Evolutionary conservation across 2,888 invertebrate species (phyloP).

Genomic region (Plagiodera versicolora): DNA sequence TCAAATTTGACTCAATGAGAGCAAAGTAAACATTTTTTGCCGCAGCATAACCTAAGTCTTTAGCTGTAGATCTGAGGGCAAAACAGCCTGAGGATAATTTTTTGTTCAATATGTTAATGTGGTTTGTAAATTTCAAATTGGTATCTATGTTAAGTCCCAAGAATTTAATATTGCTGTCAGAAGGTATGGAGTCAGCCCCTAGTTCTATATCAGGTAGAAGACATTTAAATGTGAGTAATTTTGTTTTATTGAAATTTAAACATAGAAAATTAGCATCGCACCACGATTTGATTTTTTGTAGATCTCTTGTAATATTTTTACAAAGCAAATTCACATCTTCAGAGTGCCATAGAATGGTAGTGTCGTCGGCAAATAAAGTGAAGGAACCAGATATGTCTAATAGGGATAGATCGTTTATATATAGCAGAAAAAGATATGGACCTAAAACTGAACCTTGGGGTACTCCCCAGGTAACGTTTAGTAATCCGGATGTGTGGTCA

Average conservation of each 20-base stretch:
- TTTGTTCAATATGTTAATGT: not conserved
- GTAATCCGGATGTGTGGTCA: not conserved
- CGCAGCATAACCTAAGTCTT: constrained; percentile 3
- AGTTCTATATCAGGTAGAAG: not conserved
- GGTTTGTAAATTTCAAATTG: constrained; percentile 2
- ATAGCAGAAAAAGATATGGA: no score
- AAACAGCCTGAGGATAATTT: not conserved
- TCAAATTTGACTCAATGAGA: constrained; percentile 6
- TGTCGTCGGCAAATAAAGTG: not conserved
- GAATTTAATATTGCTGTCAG: not conserved
- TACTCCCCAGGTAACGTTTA: not conserved
- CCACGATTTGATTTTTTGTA: constrained; percentile 7
- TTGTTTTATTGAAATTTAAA: constrained; percentile 9
- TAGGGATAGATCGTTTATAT: no score
- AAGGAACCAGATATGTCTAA: no score
- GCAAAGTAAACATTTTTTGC: constrained; percentile 1
- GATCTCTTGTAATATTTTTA: no score
- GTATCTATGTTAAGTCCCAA: not conserved
- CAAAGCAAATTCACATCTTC: no score
- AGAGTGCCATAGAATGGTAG: not conserved
- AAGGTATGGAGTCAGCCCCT: not conserved
- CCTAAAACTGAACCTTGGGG: not conserved
- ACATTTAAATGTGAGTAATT: constrained; percentile 6
- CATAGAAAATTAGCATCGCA: constrained; percentile 4
- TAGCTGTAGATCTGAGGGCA: not conserved